phyloP scores from a whole-genome alignment of 2,113 vertebrate genomes.

The Psettodes erumei region DNA sequence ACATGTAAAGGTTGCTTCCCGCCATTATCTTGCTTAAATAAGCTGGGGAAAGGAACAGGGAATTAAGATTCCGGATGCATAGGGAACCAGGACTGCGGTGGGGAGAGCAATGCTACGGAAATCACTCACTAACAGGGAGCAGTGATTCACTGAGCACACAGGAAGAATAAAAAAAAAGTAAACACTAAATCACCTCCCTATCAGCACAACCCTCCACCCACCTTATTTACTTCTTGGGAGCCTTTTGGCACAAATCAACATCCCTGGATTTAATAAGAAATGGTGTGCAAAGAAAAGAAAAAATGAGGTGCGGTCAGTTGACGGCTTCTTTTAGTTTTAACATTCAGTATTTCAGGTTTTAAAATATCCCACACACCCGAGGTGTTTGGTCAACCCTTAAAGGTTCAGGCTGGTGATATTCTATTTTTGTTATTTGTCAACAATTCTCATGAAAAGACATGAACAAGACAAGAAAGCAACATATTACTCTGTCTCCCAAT shows the following conservation, averaged over 20 bases:
- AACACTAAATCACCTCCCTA: neutral
- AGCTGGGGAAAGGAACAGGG: slow-evolving; percentile 17
- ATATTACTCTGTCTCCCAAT: too few relatives aligned
- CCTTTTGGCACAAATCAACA: neutral
- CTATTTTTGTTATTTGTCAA: too few relatives aligned
- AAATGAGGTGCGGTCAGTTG: neutral
- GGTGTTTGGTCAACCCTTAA: too few relatives aligned
- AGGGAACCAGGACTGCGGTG: neutral
- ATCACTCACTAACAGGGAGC: slow-evolving; percentile 61
- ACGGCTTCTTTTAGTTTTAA: neutral
- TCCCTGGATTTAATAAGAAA: neutral
- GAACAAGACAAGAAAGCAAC: too few relatives aligned
- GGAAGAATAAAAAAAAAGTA: slow-evolving; percentile 7
- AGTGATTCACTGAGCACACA: slow-evolving; percentile 8
- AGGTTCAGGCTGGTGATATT: neutral
- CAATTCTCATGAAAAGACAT: too few relatives aligned
- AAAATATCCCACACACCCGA: neutral
- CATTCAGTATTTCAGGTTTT: neutral
- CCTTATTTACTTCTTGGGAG: neutral
- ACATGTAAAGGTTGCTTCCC: slow-evolving; percentile 28
- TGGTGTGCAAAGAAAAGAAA: neutral
- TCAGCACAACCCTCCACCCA: neutral
- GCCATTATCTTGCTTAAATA: slow-evolving; percentile 33
- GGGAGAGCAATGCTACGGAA: slow-evolving; percentile 37
- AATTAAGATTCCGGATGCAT: slow-evolving; percentile 65